phyloP scores from a whole-genome alignment of 1,140 invertebrate genomes.

The Drosophila burlai region DNA sequence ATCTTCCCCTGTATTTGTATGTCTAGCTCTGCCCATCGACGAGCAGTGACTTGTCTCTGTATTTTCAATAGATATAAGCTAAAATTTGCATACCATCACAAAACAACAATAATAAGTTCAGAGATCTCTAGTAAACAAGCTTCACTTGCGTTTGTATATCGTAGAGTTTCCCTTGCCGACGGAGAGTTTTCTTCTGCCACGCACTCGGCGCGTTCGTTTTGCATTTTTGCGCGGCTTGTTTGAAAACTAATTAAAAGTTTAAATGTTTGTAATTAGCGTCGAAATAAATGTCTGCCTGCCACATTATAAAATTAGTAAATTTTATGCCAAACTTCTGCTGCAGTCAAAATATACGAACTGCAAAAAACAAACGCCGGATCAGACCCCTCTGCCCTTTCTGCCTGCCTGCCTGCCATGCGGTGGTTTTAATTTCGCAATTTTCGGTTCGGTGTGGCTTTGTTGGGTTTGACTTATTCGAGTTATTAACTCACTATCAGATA shows the following conservation, averaged over 20 bases:
- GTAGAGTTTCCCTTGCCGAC: conserved; percentile 11
- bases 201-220: conserved; percentile 26
- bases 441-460: conserved; percentile 37
- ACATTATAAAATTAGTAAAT: conserved; percentile 81
- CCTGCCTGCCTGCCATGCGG: conserved; percentile 12
- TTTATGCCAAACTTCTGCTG: conserved; percentile 69
- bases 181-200: conserved; percentile 32
- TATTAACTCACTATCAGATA: background rate
- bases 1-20: conserved; percentile 59
- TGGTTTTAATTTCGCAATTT: conserved; percentile 44
- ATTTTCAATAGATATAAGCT: conserved; percentile 40
- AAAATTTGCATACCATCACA: conserved; percentile 59
- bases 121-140: conserved; percentile 29
- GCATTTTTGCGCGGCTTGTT: conserved; percentile 58
- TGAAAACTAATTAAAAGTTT: conserved; percentile 81
- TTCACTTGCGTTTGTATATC: conserved; percentile 22
- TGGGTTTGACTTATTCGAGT: conserved; percentile 14
- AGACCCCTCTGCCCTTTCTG: conserved; percentile 19
- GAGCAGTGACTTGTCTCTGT: conserved; percentile 39
- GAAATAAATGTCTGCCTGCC: conserved; percentile 80
- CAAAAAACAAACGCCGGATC: conserved; percentile 36
- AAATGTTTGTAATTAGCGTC: conserved; percentile 83
- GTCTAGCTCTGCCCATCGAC: conserved; percentile 49
- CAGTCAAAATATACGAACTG: conserved; percentile 53
- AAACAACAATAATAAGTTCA: conserved; percentile 48